Conservation (phyloP, 2,113 vertebrate species). For the Eurypyga helias region DNA sequence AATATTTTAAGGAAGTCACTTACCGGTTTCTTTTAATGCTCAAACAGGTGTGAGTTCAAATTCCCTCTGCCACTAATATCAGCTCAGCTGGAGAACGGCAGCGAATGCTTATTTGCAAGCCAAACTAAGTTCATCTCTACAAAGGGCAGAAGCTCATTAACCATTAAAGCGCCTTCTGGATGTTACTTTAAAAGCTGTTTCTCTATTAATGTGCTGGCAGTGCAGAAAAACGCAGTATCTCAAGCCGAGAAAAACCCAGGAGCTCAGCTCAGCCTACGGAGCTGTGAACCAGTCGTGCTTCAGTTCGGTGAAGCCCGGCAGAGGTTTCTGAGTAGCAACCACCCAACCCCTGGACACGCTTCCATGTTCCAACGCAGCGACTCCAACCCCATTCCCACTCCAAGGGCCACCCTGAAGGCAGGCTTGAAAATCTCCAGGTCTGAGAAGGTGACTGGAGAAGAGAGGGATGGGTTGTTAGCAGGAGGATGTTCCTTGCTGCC, state of each 20-base stretch:
- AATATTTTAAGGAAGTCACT: conserved; percentile 44
- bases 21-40: conserved; percentile 34
- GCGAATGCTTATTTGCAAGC: conserved; percentile 54
- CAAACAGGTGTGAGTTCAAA: conserved; percentile 59
- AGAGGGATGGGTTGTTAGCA: too few species aligned
- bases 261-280: not conserved
- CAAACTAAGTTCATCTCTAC: conserved; percentile 10
- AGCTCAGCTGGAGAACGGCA: conserved; percentile 60
- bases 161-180: conserved; percentile 50
- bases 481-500: not conserved
- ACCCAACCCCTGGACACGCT: not conserved
- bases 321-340: not conserved
- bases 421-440: too few species aligned
- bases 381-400: accelerated
- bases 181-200: not conserved
- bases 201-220: not conserved
- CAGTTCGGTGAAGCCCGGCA: not conserved
- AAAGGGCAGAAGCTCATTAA: conserved; percentile 55
- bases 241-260: not conserved
- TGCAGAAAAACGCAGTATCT: not conserved
- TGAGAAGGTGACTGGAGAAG: not conserved
- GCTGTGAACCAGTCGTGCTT: accelerated
- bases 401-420: not conserved
- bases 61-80: conserved; percentile 32
- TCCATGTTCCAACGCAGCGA: accelerated